Evolutionary conservation across 1,140 invertebrate species (phyloP).

Genomic region (Ceratina calcarata): DNA sequence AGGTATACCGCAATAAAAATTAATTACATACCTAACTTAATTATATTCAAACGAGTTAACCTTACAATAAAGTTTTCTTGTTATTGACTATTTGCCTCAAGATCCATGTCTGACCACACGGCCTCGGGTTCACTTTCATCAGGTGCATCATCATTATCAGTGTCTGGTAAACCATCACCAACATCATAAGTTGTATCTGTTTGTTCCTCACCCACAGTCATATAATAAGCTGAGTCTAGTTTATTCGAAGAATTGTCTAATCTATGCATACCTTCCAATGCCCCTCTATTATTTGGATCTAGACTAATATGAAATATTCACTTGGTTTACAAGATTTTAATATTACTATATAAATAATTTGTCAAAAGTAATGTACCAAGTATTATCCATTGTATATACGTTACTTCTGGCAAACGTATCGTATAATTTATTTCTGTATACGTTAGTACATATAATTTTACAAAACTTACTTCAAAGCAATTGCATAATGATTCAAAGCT

Average conservation of each 20-base stretch:
- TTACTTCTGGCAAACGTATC: constrained; percentile 5
- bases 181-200: constrained; percentile 82
- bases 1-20: not conserved
- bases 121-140: constrained; percentile 84
- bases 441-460: not conserved
- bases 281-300: constrained; percentile 85
- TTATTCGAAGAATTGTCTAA: constrained; percentile 83
- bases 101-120: constrained; percentile 83
- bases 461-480: constrained; percentile 83
- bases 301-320: constrained; percentile 78
- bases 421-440: not conserved
- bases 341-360: constrained; percentile 16
- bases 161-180: constrained; percentile 80
- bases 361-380: not conserved
- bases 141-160: constrained; percentile 80
- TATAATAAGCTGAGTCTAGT: constrained; percentile 80
- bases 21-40: constrained; percentile 26
- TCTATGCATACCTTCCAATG: constrained; percentile 86
- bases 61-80: constrained; percentile 6
- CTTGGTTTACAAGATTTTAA: constrained; percentile 18
- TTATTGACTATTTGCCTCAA: constrained; percentile 80
- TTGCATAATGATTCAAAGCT: constrained; percentile 86
- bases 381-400: not conserved
- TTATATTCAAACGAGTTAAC: constrained; percentile 12
- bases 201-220: constrained; percentile 81